Evolutionary conservation across 2,888 invertebrate genomes (phyloP).

Genomic region (Nowickia ferox): DNA sequence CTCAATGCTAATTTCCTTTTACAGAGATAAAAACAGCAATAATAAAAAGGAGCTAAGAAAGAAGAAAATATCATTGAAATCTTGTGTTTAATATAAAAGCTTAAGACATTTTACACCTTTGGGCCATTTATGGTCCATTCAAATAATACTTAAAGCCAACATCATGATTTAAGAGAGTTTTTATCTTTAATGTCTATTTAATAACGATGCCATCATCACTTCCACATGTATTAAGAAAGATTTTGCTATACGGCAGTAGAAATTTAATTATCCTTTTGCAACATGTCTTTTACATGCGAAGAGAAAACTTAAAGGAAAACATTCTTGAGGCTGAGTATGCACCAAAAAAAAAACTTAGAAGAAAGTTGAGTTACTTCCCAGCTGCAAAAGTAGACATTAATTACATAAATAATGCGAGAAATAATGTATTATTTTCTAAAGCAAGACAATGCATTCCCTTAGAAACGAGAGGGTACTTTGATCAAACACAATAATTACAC

Average conservation of each 20-base stretch:
- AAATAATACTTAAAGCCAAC: neutral
- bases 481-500: no score
- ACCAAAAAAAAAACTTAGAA: no score
- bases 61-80: neutral
- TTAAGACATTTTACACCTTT: slow-evolving; percentile 55
- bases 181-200: slow-evolving; percentile 45
- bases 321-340: no score
- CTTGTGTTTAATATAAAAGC: slow-evolving; percentile 46
- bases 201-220: slow-evolving; percentile 48
- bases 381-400: no score
- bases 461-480: no score
- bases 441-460: no score
- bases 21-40: neutral
- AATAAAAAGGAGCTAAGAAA: neutral
- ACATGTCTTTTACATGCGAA: neutral
- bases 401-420: no score
- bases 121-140: slow-evolving; percentile 24
- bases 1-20: slow-evolving; percentile 24
- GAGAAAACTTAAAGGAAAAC: neutral
- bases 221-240: neutral
- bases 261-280: slow-evolving; percentile 4
- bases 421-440: no score
- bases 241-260: neutral
- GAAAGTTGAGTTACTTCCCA: no score
- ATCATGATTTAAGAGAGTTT: slow-evolving; percentile 16